Conservation (phyloP, 2,888 invertebrate genomes). For the Patella pellucida region DNA sequence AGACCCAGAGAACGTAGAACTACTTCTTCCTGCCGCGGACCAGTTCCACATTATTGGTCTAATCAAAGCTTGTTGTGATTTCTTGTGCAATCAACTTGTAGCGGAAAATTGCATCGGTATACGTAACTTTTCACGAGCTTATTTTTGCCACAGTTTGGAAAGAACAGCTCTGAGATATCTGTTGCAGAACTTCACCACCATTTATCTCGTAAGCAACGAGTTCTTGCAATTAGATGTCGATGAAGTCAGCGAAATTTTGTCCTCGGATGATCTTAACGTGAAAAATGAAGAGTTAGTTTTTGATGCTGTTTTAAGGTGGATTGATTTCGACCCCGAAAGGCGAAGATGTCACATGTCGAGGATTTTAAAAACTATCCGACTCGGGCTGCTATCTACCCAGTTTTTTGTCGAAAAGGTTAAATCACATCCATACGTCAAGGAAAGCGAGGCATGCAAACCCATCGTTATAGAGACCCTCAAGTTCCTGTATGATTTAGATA, state of each 20-base stretch:
- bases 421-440: conserved; percentile 87
- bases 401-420: conserved; percentile 86
- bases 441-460: conserved; percentile 82
- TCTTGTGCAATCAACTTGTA: conserved; percentile 79
- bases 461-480: conserved; percentile 91
- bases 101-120: conserved; percentile 88
- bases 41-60: conserved; percentile 88
- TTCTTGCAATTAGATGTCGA: conserved; percentile 74
- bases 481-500: conserved; percentile 92
- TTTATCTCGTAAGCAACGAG: conserved; percentile 58
- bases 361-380: conserved; percentile 63
- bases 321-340: conserved; percentile 81
- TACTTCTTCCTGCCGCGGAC: conserved; percentile 83
- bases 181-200: conserved; percentile 72
- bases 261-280: conserved; percentile 67
- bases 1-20: conserved; percentile 82
- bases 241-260: conserved; percentile 53
- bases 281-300: conserved; percentile 68
- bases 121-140: conserved; percentile 84
- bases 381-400: conserved; percentile 83
- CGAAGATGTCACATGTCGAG: conserved; percentile 83
- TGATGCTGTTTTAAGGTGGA: conserved; percentile 81
- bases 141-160: conserved; percentile 82
- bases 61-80: conserved; percentile 84
- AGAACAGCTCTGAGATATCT: conserved; percentile 80